Evolutionary conservation across 2,797 vertebrate genomes (phyloP).

Genomic region (Heliangelus exortis): DNA sequence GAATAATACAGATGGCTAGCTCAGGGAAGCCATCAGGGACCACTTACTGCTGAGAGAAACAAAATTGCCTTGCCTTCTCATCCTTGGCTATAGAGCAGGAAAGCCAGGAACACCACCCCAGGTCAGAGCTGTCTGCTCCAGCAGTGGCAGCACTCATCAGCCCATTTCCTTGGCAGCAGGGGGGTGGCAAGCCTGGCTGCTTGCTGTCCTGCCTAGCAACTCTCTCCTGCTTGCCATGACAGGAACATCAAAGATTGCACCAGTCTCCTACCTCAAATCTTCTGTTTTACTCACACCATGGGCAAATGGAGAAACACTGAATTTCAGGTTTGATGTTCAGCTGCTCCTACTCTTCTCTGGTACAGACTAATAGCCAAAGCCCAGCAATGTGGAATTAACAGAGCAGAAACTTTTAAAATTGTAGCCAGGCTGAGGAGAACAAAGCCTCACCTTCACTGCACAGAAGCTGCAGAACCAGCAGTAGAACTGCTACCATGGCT

Average conservation of each 20-base stretch:
- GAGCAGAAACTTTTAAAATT: fast-evolving
- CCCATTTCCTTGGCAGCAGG: neutral
- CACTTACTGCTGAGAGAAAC: neutral
- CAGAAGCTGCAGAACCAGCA: neutral
- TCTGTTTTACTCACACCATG: neutral
- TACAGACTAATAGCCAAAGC: neutral
- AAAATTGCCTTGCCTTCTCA: neutral
- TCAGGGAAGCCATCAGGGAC: neutral
- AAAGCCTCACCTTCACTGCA: neutral
- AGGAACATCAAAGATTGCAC: neutral
- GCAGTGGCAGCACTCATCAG: neutral
- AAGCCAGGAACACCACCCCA: neutral
- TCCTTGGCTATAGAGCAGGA: neutral
- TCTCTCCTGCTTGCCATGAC: neutral
- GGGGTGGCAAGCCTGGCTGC: neutral
- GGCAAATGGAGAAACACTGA: neutral
- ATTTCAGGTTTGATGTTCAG: neutral
- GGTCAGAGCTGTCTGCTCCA: neutral
- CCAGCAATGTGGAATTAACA: neutral
- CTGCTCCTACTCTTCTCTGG: neutral
- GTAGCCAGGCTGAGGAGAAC: neutral
- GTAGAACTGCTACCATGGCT: neutral
- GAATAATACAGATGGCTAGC: neutral
- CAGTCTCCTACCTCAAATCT: neutral
- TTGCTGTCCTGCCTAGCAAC: neutral